These are phyloP conservation scores for Ochropleura leucogaster DNA, from an alignment of 2,888 invertebrate genomes.

Conservation along the genomic window DNA sequence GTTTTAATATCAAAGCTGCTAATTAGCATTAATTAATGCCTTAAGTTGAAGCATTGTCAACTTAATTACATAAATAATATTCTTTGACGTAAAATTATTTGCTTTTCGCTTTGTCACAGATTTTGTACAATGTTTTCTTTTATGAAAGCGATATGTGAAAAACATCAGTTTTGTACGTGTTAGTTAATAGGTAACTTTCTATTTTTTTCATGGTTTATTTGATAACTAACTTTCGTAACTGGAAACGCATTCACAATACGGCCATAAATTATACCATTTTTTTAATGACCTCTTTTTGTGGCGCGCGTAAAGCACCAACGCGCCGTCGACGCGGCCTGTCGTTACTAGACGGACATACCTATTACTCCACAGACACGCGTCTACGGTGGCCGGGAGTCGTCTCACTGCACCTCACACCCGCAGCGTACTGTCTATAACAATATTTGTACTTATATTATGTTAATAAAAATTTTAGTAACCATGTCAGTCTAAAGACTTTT, in stretches of 20 bases:
- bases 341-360: too few species aligned
- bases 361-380: too few species aligned
- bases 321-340: too few species aligned
- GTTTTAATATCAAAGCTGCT: constrained; percentile 6
- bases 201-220: background rate
- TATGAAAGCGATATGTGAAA: constrained; percentile 47
- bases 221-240: too few species aligned
- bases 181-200: background rate
- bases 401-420: too few species aligned
- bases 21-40: constrained; percentile 30
- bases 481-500: too few species aligned
- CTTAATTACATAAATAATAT: constrained; percentile 13
- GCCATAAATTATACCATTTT: background rate
- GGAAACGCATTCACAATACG: background rate
- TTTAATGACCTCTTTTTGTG: too few species aligned
- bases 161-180: background rate
- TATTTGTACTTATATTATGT: too few species aligned
- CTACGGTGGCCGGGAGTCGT: too few species aligned
- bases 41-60: constrained; percentile 13
- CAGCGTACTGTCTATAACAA: too few species aligned
- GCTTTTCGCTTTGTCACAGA: background rate
- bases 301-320: too few species aligned
- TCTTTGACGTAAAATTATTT: constrained; percentile 11
- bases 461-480: too few species aligned
- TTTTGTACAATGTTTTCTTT: constrained; percentile 13